Evolutionary conservation across 2,797 vertebrate genomes (phyloP).

Genomic region (Ispidina picta): DNA sequence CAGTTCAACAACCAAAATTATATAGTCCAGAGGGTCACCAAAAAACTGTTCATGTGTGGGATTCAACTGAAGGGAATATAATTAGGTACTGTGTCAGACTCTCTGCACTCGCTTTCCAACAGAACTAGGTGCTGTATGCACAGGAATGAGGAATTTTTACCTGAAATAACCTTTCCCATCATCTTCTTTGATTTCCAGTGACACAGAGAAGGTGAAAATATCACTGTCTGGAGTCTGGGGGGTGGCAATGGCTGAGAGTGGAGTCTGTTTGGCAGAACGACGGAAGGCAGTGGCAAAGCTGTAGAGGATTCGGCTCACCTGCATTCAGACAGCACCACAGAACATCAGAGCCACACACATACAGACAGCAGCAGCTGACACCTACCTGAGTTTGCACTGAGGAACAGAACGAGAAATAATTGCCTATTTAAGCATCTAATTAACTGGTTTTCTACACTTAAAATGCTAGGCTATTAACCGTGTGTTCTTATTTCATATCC

Average conservation of each 20-base stretch:
- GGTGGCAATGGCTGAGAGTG: slow-evolving; percentile 82
- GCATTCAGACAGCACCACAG: slow-evolving; percentile 1
- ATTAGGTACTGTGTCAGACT: not conserved
- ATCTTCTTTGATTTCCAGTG: slow-evolving; percentile 97
- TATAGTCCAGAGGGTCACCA: not conserved
- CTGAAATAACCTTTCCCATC: slow-evolving; percentile 98
- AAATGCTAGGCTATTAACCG: not conserved
- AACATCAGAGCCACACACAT: not conserved
- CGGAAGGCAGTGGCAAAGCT: slow-evolving; percentile 98
- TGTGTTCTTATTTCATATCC: not conserved
- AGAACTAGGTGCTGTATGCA: rapidly evolving
- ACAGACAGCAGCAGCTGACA: not conserved
- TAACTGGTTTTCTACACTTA: not conserved
- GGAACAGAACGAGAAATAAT: not conserved
- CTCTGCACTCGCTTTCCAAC: not conserved
- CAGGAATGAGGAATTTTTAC: slow-evolving; percentile 68
- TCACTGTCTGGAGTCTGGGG: slow-evolving; percentile 95
- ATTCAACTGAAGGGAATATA: not conserved
- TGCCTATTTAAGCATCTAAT: not conserved
- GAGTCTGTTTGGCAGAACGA: slow-evolving; percentile 90
- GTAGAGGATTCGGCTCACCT: slow-evolving; percentile 98
- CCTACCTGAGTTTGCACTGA: not conserved
- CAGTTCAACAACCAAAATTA: not conserved
- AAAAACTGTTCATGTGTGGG: not conserved
- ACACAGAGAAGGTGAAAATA: slow-evolving; percentile 96